phyloP scores from a whole-genome alignment of 2,113 vertebrate species.

The Indicator maculatus region DNA sequence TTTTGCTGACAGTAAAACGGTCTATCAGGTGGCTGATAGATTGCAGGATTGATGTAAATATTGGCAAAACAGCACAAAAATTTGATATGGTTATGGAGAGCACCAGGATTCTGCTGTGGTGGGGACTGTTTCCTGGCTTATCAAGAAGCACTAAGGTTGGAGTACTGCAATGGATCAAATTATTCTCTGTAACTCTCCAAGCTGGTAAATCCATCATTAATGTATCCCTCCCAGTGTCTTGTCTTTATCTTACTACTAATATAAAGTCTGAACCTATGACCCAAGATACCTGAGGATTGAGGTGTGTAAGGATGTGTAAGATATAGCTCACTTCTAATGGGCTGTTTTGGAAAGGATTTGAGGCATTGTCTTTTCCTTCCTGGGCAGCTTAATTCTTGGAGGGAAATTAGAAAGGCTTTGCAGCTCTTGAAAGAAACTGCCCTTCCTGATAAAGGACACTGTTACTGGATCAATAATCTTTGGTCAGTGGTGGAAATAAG shows the following conservation, averaged over 20 bases:
- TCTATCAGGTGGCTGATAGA: neutral
- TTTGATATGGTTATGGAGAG: neutral
- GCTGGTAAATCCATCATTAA: neutral
- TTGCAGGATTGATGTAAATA: neutral
- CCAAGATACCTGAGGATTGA: neutral
- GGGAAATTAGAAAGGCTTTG: neutral
- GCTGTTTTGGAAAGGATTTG: neutral
- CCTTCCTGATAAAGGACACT: neutral
- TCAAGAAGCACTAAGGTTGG: neutral
- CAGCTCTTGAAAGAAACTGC: neutral
- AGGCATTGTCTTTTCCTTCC: neutral
- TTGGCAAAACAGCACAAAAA: neutral
- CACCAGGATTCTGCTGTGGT: neutral
- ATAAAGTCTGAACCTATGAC: neutral
- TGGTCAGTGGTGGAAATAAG: neutral
- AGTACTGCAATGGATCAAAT: neutral
- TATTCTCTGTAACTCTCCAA: neutral
- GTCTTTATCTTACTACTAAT: neutral
- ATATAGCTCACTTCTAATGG: neutral
- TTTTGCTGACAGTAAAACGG: neutral
- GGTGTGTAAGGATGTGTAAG: neutral
- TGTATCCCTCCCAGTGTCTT: neutral
- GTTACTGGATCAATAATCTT: neutral
- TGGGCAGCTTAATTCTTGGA: neutral
- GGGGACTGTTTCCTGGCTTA: neutral